A percentile compares a stretch with the other conserved stretches of the same genome.
phyloP scores from a whole-genome alignment of 2,888 invertebrate species.

The Allacma fusca region DNA sequence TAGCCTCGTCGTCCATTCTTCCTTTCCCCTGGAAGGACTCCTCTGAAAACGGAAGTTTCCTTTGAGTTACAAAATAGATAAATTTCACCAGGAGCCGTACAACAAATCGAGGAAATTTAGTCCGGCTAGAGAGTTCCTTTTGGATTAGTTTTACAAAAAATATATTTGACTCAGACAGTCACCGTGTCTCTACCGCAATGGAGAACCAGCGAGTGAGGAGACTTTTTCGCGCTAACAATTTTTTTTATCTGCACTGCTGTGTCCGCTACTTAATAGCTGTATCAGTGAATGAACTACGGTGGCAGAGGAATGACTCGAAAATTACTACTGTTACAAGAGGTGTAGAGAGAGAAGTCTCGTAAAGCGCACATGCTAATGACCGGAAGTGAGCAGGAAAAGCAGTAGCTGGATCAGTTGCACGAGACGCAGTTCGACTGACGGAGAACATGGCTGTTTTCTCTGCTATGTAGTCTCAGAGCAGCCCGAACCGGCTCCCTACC shows the following conservation, averaged over 20 bases:
- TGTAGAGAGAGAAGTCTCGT: not conserved
- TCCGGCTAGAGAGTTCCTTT: too few relatives aligned
- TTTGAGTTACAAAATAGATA: not conserved
- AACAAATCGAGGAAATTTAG: too few relatives aligned
- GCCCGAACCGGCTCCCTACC: not conserved
- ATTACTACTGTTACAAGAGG: not conserved
- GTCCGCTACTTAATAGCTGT: too few relatives aligned
- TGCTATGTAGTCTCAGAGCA: not conserved
- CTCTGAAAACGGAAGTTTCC: not conserved
- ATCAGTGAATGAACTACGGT: not conserved
- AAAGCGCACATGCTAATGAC: slow-evolving; percentile 19
- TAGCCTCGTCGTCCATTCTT: not conserved
- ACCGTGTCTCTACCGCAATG: too few relatives aligned
- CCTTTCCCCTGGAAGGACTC: not conserved
- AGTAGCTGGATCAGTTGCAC: slow-evolving; percentile 5
- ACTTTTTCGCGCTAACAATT: too few relatives aligned
- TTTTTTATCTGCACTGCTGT: too few relatives aligned
- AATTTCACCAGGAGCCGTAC: too few relatives aligned
- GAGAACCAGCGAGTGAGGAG: too few relatives aligned
- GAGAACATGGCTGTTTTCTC: not conserved
- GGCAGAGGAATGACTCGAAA: not conserved
- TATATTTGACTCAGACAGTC: too few relatives aligned
- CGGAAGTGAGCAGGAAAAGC: slow-evolving; percentile 17
- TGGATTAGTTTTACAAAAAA: too few relatives aligned
- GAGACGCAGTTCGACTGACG: slow-evolving; percentile 20